Evolutionary conservation across 2,888 invertebrate genomes (phyloP).

Genomic region (Agriopis aurantiaria): DNA sequence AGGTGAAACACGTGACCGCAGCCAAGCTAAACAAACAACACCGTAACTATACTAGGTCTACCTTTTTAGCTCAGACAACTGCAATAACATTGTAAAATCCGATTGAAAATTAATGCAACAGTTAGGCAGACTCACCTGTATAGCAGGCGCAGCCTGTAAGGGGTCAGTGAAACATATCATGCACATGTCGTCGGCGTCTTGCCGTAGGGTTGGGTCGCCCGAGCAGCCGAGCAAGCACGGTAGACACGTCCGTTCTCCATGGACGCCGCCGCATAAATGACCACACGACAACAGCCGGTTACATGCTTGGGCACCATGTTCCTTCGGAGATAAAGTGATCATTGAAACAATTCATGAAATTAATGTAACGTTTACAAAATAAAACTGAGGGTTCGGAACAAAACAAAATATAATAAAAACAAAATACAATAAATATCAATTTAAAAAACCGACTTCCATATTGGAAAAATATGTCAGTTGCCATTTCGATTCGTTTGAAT

Average conservation of each 20-base stretch:
- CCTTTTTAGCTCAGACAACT: not conserved
- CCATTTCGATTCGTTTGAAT: too few relatives aligned
- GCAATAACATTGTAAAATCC: too few relatives aligned
- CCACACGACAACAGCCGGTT: conserved; percentile 93
- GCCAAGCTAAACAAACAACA: conserved; percentile 85
- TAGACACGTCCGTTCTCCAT: conserved; percentile 93
- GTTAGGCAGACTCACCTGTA: conserved; percentile 87
- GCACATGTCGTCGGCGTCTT: conserved; percentile 99
- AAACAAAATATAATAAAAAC: too few relatives aligned
- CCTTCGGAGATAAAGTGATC: conserved; percentile 72
- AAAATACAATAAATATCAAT: too few relatives aligned
- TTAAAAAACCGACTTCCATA: too few relatives aligned
- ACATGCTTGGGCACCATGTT: conserved; percentile 93
- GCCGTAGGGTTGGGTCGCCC: conserved; percentile 92
- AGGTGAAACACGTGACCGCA: conserved; percentile 99
- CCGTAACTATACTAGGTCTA: not conserved
- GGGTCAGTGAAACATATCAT: conserved; percentile 99
- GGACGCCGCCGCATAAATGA: conserved; percentile 97
- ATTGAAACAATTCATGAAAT: not conserved
- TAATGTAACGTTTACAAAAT: not conserved
- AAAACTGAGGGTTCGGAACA: too few relatives aligned
- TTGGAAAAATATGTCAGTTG: too few relatives aligned
- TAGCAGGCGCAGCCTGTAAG: conserved; percentile 96
- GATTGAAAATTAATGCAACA: too few relatives aligned
- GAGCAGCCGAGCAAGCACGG: conserved; percentile 96